Evolutionary conservation across 2,888 invertebrate genomes (phyloP).

Genomic region (Polia nebulosa): DNA sequence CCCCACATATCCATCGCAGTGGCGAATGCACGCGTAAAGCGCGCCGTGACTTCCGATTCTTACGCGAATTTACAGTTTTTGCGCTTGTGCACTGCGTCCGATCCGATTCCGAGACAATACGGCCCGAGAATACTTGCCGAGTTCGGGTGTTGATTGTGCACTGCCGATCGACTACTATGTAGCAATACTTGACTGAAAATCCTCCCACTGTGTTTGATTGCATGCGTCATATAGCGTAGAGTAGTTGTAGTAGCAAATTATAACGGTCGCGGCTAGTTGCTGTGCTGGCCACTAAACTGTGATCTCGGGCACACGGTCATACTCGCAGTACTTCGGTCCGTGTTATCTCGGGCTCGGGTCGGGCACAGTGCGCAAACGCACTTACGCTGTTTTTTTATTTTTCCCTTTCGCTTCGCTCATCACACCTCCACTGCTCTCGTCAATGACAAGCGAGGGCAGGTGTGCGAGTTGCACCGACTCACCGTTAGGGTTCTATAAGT

Average conservation of each 20-base stretch:
- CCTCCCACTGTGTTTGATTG: conserved; percentile 19
- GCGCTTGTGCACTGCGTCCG: conserved; percentile 57
- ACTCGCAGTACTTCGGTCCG: conserved; percentile 19
- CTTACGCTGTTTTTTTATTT: conserved; percentile 60
- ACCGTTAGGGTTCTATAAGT: conserved; percentile 63
- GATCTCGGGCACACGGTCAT: conserved; percentile 17
- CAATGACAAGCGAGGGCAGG: conserved; percentile 63
- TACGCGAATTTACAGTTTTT: conserved; percentile 54
- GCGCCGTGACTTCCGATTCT: conserved; percentile 31
- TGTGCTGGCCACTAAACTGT: conserved; percentile 2
- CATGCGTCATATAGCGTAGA: conserved; percentile 31
- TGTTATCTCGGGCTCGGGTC: conserved; percentile 49
- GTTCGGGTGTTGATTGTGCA: conserved; percentile 21
- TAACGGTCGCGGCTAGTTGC: neutral
- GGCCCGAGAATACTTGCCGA: conserved; percentile 25
- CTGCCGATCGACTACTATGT: conserved; percentile 9
- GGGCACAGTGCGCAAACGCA: conserved; percentile 51
- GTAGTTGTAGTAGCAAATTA: conserved; percentile 3
- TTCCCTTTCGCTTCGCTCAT: conserved; percentile 63
- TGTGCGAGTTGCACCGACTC: conserved; percentile 63
- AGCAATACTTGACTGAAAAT: conserved; percentile 4
- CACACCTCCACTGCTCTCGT: conserved; percentile 62
- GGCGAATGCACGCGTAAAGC: conserved; percentile 28
- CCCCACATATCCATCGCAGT: neutral
- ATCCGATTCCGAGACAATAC: conserved; percentile 56